phyloP scores from a whole-genome alignment of 2,888 invertebrate genomes.

The Leptopilina drosophilae region DNA sequence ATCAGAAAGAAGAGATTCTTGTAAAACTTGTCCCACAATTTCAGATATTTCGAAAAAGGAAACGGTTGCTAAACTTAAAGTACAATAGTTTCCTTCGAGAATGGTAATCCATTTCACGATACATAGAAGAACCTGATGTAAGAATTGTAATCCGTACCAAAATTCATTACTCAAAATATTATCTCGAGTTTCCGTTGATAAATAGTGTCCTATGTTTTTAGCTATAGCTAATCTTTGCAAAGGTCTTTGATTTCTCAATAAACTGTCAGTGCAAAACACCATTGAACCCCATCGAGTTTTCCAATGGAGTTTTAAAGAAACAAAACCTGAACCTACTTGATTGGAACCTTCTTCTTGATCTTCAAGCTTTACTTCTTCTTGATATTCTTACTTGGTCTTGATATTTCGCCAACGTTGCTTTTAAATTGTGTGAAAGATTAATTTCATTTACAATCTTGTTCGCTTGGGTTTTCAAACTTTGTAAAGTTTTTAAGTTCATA shows the following conservation, averaged over 20 bases:
- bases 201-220: constrained; percentile 13
- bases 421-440: constrained; percentile 43
- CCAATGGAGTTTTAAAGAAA: constrained; percentile 47
- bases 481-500: constrained; percentile 30
- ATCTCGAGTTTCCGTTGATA: background rate
- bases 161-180: constrained; percentile 38
- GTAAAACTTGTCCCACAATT: background rate
- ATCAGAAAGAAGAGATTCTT: constrained; percentile 17
- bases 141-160: constrained; percentile 27
- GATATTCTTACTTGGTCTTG: constrained; percentile 50
- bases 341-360: constrained; percentile 28
- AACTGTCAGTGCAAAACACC: constrained; percentile 46
- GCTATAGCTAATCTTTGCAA: constrained; percentile 46
- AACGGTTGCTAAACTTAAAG: background rate
- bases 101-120: background rate
- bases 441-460: constrained; percentile 48
- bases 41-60: background rate
- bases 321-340: background rate
- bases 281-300: constrained; percentile 50
- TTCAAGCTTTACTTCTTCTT: constrained; percentile 34
- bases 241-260: constrained; percentile 45
- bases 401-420: constrained; percentile 47
- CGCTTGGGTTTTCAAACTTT: constrained; percentile 27
- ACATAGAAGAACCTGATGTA: background rate
- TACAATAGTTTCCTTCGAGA: background rate